Evolutionary conservation across 2,113 vertebrate species (phyloP).

Genomic region (Vidua chalybeata): DNA sequence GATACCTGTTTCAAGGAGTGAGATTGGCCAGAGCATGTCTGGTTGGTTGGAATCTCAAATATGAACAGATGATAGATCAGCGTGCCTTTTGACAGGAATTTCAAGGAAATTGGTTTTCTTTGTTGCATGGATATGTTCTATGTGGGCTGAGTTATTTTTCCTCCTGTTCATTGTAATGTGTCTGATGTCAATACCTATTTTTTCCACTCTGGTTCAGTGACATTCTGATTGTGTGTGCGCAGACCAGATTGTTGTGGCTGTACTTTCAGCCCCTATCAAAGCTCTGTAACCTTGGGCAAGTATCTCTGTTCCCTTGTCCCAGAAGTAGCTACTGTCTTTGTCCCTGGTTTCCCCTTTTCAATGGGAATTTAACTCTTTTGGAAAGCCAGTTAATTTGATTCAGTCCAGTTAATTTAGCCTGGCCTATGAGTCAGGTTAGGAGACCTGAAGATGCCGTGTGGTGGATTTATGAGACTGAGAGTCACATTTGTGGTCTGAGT

Average conservation of each 20-base stretch:
- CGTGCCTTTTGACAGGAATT: neutral
- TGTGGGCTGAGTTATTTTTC: slow-evolving; percentile 18
- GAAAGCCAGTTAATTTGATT: neutral
- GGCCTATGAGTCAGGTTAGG: neutral
- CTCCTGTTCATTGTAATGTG: neutral
- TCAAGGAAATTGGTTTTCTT: neutral
- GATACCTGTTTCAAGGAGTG: neutral
- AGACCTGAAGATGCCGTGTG: neutral
- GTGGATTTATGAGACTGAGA: neutral
- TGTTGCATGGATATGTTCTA: neutral
- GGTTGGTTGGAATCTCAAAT: neutral
- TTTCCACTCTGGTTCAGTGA: neutral
- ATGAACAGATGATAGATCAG: slow-evolving; percentile 48
- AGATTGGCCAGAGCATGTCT: neutral
- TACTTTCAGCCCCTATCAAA: neutral
- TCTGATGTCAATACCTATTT: slow-evolving; percentile 13
- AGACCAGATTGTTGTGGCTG: neutral
- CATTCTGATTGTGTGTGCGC: neutral
- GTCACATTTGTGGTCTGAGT: neutral
- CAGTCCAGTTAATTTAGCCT: neutral
- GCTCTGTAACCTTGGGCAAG: neutral
- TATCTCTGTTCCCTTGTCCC: neutral
- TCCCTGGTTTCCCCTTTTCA: neutral
- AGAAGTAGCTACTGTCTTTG: neutral
- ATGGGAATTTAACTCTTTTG: neutral